phyloP scores from a whole-genome alignment of 2,797 vertebrate species.

The Darevskia mixta region DNA sequence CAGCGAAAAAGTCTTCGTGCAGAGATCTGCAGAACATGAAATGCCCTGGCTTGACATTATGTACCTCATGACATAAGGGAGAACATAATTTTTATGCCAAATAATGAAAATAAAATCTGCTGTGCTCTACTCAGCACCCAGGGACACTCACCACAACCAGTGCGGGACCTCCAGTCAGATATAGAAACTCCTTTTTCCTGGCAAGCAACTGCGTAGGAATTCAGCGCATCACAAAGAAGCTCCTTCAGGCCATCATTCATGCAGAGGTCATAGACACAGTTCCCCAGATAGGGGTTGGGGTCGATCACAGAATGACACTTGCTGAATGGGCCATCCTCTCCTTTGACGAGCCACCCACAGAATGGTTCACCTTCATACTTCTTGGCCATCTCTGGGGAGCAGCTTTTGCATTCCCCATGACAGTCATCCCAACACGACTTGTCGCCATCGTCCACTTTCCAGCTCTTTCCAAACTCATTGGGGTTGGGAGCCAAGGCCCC shows the following conservation, averaged over 20 bases:
- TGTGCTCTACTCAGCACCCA: not conserved
- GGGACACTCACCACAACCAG: conserved; percentile 84
- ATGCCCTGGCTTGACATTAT: not conserved
- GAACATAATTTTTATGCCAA: too few species aligned
- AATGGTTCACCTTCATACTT: conserved; percentile 65
- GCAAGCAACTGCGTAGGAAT: conserved; percentile 80
- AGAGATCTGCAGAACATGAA: not conserved
- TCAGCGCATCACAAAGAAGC: conserved; percentile 80
- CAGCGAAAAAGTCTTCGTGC: too few species aligned
- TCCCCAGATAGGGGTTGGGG: conserved; percentile 78
- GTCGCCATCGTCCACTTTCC: conserved; percentile 79
- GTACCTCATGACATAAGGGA: not conserved
- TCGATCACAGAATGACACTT: conserved; percentile 76
- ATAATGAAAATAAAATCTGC: not conserved
- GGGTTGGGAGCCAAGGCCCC: conserved; percentile 51
- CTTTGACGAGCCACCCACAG: conserved; percentile 81
- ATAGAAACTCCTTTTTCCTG: conserved; percentile 76
- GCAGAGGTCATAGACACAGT: conserved; percentile 85
- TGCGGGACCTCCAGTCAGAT: conserved; percentile 78
- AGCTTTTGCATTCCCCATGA: conserved; percentile 71
- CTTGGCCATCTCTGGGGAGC: conserved; percentile 35
- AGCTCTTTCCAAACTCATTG: conserved; percentile 79
- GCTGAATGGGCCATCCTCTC: conserved; percentile 69
- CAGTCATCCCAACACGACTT: conserved; percentile 79
- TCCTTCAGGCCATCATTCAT: conserved; percentile 72